A percentile compares a stretch with the other conserved stretches of the same genome.
Evolutionary conservation across 2,888 invertebrate species (phyloP).

Genomic region (Galerucella nymphaeae): DNA sequence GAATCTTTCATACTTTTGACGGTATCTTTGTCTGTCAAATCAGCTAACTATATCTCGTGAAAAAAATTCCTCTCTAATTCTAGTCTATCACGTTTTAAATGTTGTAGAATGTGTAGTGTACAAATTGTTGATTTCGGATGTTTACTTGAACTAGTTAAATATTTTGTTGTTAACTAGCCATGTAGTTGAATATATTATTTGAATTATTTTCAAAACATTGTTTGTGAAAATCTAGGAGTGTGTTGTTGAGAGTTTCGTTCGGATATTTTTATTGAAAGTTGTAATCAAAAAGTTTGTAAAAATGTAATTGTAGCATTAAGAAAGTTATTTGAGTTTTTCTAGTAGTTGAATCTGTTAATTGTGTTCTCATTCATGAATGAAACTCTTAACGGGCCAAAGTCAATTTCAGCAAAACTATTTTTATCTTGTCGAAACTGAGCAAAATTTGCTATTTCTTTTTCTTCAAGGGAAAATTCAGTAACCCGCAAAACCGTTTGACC

Average conservation of each 20-base stretch:
- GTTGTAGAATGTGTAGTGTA: slow-evolving; percentile 49
- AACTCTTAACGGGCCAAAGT: not conserved
- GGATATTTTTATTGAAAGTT: not conserved
- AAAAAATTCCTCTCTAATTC: slow-evolving; percentile 46
- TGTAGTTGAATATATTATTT: slow-evolving; percentile 22
- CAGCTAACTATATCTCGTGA: slow-evolving; percentile 47
- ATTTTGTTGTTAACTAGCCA: slow-evolving; percentile 11
- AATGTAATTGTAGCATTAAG: no score
- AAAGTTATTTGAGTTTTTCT: no score
- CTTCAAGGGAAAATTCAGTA: no score
- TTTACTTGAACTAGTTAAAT: slow-evolving; percentile 40
- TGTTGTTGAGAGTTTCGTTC: slow-evolving; percentile 3
- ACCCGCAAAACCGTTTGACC: no score
- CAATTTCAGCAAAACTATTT: no score
- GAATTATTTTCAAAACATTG: slow-evolving; percentile 25
- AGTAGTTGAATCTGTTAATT: not conserved
- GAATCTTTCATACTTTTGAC: slow-evolving; percentile 34
- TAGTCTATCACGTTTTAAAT: slow-evolving; percentile 55
- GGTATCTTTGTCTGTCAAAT: slow-evolving; percentile 49
- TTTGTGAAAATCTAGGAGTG: slow-evolving; percentile 18
- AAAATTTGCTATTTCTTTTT: no score
- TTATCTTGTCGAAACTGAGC: no score
- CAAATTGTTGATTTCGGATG: slow-evolving; percentile 40
- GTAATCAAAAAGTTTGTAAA: not conserved
- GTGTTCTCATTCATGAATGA: not conserved